A percentile compares a stretch with the other conserved stretches of the same genome.
Evolutionary conservation across 2,888 invertebrate species (phyloP).

Genomic region (Apotomis betuletana): DNA sequence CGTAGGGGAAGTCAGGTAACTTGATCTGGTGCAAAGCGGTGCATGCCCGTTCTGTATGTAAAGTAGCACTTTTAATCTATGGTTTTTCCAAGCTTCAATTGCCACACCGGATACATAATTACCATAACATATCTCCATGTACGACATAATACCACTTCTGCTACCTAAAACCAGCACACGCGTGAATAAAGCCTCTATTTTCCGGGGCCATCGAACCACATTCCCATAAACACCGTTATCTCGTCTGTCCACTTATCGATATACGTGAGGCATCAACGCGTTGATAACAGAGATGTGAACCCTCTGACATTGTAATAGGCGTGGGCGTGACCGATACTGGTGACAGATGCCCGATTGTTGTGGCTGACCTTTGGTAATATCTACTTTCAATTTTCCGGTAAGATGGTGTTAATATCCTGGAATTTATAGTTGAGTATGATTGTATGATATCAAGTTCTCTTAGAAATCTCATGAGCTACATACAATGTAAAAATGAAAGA

Average conservation of each 20-base stretch:
- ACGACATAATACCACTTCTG: neutral
- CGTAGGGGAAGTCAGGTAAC: too few species aligned
- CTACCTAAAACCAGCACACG: constrained; percentile 5
- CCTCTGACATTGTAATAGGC: constrained; percentile 45
- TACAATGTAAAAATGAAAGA: too few species aligned
- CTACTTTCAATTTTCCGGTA: constrained; percentile 14
- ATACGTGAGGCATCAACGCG: constrained; percentile 52
- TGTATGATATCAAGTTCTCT: too few species aligned
- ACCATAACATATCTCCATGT: neutral
- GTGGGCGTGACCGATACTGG: constrained; percentile 42
- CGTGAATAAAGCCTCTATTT: constrained; percentile 30
- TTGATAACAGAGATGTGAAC: constrained; percentile 45
- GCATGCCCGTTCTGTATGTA: too few species aligned
- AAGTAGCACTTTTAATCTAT: neutral
- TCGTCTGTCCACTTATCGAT: constrained; percentile 49
- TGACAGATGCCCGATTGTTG: constrained; percentile 50
- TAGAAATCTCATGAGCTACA: too few species aligned
- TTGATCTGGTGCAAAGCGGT: too few species aligned
- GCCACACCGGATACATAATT: neutral
- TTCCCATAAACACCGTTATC: constrained; percentile 35
- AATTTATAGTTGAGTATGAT: too few species aligned
- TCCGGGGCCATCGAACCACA: constrained; percentile 31
- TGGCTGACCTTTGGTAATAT: constrained; percentile 30
- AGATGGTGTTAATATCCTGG: neutral
- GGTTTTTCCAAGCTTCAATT: neutral